Evolutionary conservation across 2,797 vertebrate species (phyloP).

Genomic region (Nasua narica): DNA sequence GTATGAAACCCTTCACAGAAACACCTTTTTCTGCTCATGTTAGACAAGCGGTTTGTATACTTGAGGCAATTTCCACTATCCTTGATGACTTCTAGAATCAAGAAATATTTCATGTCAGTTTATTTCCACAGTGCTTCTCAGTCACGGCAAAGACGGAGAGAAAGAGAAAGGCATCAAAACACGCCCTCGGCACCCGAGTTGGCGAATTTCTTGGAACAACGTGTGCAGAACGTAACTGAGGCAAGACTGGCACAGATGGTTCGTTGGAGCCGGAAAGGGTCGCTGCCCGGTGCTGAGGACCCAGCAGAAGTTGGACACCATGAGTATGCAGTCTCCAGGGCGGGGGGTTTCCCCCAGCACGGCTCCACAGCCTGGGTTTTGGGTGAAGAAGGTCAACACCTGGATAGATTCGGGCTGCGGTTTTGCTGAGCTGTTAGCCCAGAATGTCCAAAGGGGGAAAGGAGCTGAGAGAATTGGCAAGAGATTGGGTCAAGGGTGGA

Average conservation of each 20-base stretch:
- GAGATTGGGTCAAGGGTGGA: neutral
- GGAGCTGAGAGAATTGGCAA: neutral
- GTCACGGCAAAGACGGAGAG: neutral
- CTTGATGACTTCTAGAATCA: neutral
- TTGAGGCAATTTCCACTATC: neutral
- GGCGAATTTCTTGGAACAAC: neutral
- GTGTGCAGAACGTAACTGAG: neutral
- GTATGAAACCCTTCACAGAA: neutral
- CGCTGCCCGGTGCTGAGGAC: neutral
- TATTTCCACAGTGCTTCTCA: neutral
- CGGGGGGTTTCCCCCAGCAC: neutral
- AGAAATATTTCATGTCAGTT: neutral
- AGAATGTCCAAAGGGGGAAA: neutral
- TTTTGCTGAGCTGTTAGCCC: neutral
- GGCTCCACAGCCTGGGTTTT: neutral
- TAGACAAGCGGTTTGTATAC: neutral
- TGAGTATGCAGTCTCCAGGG: neutral
- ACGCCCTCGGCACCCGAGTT: rapidly evolving
- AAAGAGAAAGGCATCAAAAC: neutral
- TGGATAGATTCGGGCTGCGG: neutral
- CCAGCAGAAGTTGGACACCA: neutral
- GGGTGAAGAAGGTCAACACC: neutral
- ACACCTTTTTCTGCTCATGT: neutral
- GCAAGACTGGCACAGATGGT: neutral
- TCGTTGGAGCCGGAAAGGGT: neutral